A percentile compares a stretch with the other conserved stretches of the same genome.
Conservation (phyloP, 1,140 invertebrate species). For the Mamestra configurata region DNA sequence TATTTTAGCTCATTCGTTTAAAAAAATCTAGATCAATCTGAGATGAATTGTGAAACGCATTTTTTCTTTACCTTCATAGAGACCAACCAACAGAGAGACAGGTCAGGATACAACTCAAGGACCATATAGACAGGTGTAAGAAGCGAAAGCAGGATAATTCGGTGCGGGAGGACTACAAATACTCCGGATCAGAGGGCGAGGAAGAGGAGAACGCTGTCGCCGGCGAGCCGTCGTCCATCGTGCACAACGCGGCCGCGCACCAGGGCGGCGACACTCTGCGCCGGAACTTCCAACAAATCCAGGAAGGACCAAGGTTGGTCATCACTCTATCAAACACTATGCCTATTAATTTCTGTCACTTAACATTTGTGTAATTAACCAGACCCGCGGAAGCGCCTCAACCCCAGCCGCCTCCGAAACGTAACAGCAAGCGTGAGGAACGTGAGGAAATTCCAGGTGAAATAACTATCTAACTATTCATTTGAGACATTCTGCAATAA, state of each 20-base stretch:
- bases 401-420: conserved; percentile 88
- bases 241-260: conserved; percentile 92
- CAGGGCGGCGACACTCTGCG: conserved; percentile 95
- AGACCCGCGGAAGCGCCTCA: conserved; percentile 86
- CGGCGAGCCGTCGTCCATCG: conserved; percentile 96
- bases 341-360: conserved; percentile 44
- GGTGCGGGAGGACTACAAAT: conserved; percentile 94
- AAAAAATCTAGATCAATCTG: background rate
- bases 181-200: conserved; percentile 96
- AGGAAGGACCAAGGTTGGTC: conserved; percentile 92
- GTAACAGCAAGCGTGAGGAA: conserved; percentile 87
- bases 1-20: background rate
- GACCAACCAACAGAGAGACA: conserved; percentile 99
- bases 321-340: conserved; percentile 2
- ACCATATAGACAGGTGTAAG: conserved; percentile 99
- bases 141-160: conserved; percentile 96
- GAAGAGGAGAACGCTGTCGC: conserved; percentile 95
- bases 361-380: conserved; percentile 48
- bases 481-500: conserved; percentile 46
- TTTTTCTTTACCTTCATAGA: conserved; percentile 69
- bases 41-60: background rate
- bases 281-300: conserved; percentile 99
- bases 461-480: conserved; percentile 33
- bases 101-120: conserved; percentile 99
- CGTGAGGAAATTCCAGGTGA: conserved; percentile 87